phyloP scores from a whole-genome alignment of 2,888 invertebrate genomes.

The Torymus tubicola region DNA sequence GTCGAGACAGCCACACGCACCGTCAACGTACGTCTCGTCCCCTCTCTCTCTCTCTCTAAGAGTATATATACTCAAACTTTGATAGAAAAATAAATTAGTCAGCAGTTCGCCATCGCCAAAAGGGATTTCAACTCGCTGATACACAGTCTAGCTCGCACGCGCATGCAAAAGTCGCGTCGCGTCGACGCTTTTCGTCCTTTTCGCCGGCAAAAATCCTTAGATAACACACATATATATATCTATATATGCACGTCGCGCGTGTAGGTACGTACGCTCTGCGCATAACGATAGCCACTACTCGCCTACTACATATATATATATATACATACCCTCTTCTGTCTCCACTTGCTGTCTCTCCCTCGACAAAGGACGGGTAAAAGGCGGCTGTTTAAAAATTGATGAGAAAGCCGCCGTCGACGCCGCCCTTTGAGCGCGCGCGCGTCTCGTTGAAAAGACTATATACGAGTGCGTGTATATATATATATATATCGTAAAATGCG shows the following conservation, averaged over 20 bases:
- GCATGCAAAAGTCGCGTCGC: slow-evolving; percentile 47
- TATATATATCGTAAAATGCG: not conserved
- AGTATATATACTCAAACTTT: slow-evolving; percentile 48
- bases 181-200: not conserved
- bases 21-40: too few species aligned
- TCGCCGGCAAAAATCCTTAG: slow-evolving; percentile 22
- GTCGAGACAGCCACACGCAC: not conserved
- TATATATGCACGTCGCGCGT: not conserved
- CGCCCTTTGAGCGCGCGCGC: not conserved
- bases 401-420: not conserved
- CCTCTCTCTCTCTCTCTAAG: not conserved
- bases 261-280: slow-evolving; percentile 38
- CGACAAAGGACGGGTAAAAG: not conserved
- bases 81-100: slow-evolving; percentile 59
- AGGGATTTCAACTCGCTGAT: slow-evolving; percentile 16
- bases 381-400: slow-evolving; percentile 53
- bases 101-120: slow-evolving; percentile 25
- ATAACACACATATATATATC: not conserved
- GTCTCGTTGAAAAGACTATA: not conserved
- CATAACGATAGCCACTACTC: slow-evolving; percentile 38
- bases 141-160: not conserved
- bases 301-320: too few species aligned
- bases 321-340: too few species aligned
- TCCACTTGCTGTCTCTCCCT: too few species aligned
- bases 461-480: not conserved